These are phyloP conservation scores for Mormoops blainvillei DNA, from an alignment of 2,113 vertebrate species.

Conservation along the genomic window DNA sequence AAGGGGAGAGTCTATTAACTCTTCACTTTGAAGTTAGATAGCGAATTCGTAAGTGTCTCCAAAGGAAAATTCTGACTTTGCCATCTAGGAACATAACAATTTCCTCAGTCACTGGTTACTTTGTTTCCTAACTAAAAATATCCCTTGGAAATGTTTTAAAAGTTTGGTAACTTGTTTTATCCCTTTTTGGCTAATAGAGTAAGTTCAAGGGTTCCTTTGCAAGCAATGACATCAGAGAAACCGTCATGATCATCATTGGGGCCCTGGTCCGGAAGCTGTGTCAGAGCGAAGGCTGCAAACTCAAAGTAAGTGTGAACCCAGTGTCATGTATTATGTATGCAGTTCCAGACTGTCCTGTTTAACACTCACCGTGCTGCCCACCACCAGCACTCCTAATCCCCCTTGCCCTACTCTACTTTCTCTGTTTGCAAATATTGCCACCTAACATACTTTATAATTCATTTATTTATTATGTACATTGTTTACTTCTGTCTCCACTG, in stretches of 20 bases:
- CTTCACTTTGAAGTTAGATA: background rate
- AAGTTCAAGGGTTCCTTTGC: conserved; percentile 88
- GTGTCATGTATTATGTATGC: rapidly evolving
- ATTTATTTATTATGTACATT: background rate
- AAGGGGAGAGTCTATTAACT: background rate
- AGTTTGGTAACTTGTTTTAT: background rate
- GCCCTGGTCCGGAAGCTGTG: conserved; percentile 92
- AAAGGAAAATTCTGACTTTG: conserved; percentile 2
- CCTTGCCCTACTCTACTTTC: background rate
- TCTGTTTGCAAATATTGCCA: background rate
- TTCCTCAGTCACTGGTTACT: background rate
- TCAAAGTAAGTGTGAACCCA: conserved; percentile 85
- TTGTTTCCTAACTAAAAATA: background rate
- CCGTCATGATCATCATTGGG: conserved; percentile 91
- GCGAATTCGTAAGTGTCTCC: background rate
- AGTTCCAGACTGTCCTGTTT: background rate
- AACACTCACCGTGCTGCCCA: background rate
- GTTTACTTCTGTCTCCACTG: background rate
- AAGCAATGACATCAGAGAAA: conserved; percentile 91
- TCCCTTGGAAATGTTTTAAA: background rate
- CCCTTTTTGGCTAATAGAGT: conserved; percentile 78
- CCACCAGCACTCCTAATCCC: no score
- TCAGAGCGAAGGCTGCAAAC: conserved; percentile 87
- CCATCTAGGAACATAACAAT: background rate
- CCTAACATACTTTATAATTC: background rate